Evolutionary conservation across 2,113 vertebrate species (phyloP).

Genomic region (Ophthalmolycus amberensis): DNA sequence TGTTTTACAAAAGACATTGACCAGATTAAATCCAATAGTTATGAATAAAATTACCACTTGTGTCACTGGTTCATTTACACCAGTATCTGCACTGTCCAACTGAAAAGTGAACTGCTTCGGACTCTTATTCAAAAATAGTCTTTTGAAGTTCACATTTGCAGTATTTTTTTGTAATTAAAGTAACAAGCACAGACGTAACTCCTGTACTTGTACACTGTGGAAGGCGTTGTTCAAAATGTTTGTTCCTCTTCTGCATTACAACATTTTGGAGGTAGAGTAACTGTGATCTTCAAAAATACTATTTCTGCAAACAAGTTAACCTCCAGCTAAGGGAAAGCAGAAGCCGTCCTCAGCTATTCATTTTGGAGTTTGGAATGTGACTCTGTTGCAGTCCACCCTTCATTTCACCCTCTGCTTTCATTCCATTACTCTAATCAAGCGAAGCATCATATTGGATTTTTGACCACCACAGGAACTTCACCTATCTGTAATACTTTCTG

Average conservation of each 20-base stretch:
- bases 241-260: neutral
- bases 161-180: neutral
- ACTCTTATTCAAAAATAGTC: neutral
- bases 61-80: neutral
- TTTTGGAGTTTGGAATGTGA: constrained; percentile 9
- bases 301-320: neutral
- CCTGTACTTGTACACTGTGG: neutral
- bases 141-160: neutral
- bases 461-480: constrained; percentile 41
- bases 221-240: neutral
- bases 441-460: constrained; percentile 66
- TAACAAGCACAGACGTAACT: neutral
- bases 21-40: neutral
- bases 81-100: neutral
- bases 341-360: constrained; percentile 7
- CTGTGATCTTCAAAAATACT: neutral
- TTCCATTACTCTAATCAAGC: constrained; percentile 59
- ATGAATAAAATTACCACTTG: neutral
- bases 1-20: neutral
- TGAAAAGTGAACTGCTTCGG: neutral
- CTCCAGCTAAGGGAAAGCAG: neutral
- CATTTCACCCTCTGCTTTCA: constrained; percentile 20
- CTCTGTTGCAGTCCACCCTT: constrained; percentile 12
- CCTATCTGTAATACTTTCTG: constrained; percentile 31
- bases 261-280: too few species aligned